These are phyloP conservation scores for Athrips mouffetella DNA, from an alignment of 2,888 invertebrate species.

Conservation along the genomic window DNA sequence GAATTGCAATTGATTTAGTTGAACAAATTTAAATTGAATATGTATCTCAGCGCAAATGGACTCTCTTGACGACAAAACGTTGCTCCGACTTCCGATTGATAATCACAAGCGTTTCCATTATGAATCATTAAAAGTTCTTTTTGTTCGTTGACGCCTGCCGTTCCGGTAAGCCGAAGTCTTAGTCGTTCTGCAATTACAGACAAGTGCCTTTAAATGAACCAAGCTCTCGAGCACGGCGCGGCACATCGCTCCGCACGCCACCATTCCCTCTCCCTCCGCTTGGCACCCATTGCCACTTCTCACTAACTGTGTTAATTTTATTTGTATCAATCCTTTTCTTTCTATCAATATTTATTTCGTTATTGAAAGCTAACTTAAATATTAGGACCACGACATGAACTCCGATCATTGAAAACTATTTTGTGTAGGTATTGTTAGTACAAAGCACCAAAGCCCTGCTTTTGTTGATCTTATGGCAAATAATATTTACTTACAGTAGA, in stretches of 20 bases:
- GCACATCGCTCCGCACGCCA: conserved; percentile 22
- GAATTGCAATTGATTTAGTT: neutral
- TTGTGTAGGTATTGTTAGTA: conserved; percentile 6
- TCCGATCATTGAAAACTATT: neutral
- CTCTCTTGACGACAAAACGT: neutral
- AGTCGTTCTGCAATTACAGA: conserved; percentile 75
- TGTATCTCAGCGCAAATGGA: neutral
- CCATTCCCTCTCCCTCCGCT: no score
- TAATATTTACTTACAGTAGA: conserved; percentile 58
- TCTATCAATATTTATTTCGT: conserved; percentile 8
- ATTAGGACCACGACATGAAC: no score
- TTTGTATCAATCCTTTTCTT: conserved; percentile 51
- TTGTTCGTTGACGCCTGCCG: conserved; percentile 63
- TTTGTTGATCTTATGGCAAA: conserved; percentile 43
- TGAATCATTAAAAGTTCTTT: conserved; percentile 71
- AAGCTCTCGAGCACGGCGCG: conserved; percentile 73
- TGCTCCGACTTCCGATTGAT: neutral
- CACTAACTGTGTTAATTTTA: conserved; percentile 61
- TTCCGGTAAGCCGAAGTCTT: conserved; percentile 65
- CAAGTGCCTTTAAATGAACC: conserved; percentile 77
- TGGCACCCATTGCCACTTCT: conserved; percentile 45
- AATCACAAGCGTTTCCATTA: conserved; percentile 26
- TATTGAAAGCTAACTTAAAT: neutral
- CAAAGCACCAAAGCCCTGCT: conserved; percentile 20
- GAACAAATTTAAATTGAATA: neutral